Evolutionary conservation across 1,140 invertebrate genomes (phyloP).

Genomic region (Protaetia brevitarsis): DNA sequence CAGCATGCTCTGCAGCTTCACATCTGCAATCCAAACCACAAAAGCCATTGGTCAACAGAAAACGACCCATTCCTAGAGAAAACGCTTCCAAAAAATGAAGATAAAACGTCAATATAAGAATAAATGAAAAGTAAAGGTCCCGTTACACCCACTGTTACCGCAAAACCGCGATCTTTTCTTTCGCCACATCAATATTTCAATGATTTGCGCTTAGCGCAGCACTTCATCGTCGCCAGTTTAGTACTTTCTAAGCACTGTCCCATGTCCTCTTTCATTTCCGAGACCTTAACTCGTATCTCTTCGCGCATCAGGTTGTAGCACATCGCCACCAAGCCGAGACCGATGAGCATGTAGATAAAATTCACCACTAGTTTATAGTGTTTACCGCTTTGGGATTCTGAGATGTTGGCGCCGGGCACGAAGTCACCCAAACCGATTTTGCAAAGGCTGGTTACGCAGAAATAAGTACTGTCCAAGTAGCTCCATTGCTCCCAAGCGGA

Average conservation of each 20-base stretch:
- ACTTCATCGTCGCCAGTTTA: slow-evolving; percentile 54
- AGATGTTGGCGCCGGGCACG: slow-evolving; percentile 75
- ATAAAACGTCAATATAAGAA: no score
- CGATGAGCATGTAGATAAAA: slow-evolving; percentile 80
- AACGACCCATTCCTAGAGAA: no score
- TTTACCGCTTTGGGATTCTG: slow-evolving; percentile 60
- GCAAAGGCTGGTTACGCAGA: slow-evolving; percentile 87
- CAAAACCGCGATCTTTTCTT: not conserved
- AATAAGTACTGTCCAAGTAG: slow-evolving; percentile 90
- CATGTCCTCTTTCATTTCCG: slow-evolving; percentile 71
- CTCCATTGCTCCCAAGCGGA: slow-evolving; percentile 92
- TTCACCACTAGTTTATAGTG: slow-evolving; percentile 84
- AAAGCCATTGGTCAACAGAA: not conserved
- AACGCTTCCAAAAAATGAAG: no score
- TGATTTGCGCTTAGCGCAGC: slow-evolving; percentile 47
- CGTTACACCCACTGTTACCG: not conserved
- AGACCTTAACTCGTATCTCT: slow-evolving; percentile 75
- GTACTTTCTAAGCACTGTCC: slow-evolving; percentile 72
- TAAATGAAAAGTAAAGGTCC: no score
- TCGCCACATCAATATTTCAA: not conserved
- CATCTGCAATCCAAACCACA: slow-evolving; percentile 29
- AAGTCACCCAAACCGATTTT: slow-evolving; percentile 96
- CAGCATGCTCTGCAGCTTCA: slow-evolving; percentile 30
- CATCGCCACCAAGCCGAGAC: slow-evolving; percentile 86
- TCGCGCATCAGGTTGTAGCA: slow-evolving; percentile 87